Conservation (phyloP, 2,113 vertebrate species). For the Phoxinus phoxinus region DNA sequence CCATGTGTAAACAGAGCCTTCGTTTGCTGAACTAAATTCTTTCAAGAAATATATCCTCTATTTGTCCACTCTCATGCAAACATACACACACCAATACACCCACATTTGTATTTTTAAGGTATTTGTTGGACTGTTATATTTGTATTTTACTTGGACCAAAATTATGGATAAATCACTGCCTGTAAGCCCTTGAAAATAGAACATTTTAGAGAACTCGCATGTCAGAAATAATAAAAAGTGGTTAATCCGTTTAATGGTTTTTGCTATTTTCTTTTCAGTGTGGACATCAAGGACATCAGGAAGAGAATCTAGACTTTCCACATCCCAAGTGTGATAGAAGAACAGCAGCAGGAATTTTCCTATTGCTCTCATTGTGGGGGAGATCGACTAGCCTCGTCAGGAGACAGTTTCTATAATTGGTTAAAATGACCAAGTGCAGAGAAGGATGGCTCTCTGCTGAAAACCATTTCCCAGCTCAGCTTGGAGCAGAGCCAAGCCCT, state of each 20-base stretch:
- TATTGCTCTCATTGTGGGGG: conserved; percentile 74
- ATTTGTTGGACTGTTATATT: too few species aligned
- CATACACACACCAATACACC: background rate
- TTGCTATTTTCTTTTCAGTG: background rate
- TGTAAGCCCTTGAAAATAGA: conserved; percentile 19
- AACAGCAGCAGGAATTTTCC: conserved; percentile 52
- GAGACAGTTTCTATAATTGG: conserved; percentile 83
- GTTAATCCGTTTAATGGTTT: background rate
- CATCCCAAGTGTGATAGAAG: background rate
- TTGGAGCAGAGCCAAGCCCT: conserved; percentile 80
- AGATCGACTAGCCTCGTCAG: conserved; percentile 79
- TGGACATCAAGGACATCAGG: background rate
- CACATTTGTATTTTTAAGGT: background rate
- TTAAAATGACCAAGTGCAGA: conserved; percentile 82
- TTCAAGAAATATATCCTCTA: background rate
- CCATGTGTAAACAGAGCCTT: background rate
- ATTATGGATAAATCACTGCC: background rate
- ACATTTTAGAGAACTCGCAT: background rate
- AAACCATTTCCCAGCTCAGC: conserved; percentile 83
- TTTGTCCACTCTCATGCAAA: background rate
- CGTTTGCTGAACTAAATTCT: background rate
- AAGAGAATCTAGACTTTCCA: conserved; percentile 8
- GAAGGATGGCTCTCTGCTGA: conserved; percentile 81
- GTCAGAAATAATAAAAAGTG: background rate
- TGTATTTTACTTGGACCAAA: background rate